Evolutionary conservation across 2,888 invertebrate genomes (phyloP), one percentile per base, ranked within the genome.

Genomic region (Acleris cristana): DNA sequence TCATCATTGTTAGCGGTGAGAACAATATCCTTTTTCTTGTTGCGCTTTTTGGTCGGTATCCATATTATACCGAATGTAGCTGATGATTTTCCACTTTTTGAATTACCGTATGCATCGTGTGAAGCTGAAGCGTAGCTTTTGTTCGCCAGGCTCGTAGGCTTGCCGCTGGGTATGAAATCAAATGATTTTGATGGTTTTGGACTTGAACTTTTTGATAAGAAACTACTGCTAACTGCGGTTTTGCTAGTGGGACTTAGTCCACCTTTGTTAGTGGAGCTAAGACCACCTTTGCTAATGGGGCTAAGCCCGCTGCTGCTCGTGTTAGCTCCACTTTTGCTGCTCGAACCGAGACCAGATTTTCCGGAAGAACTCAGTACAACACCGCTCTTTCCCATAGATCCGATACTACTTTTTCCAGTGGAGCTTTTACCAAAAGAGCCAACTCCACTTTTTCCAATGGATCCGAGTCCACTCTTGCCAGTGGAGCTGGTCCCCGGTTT

Each of bases 61-160:
- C 91, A 92, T 73, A 92, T 82, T 61, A 92, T 83, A 3, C 90
- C 89, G 58, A 92, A 86, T 18, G 81, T 81, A 6, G 85, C 71
- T 1, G 81, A 73, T 0, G 82, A 73, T 73, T 89, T 90, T 23
- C 73, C 80, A 65, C 66, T 81, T 70, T 86, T 88, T 1, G 85
- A 78, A 18, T 73, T 73, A 57, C 70, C 77, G 52, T 79, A 83
- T 12, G 48, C 58, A 23, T 57, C 30, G 23, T 58, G 48, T n/a
- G 67, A 63, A 0, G 83, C 76, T 6, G 82, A 59, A 0, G 76
- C 69, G 69, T 85, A 84, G 45, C 74, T 82, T 75, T 85, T 86
- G n/a, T 61, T 55, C 26, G 40, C 40, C 10, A 59, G 30, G 48
- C 71, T 73, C 6, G 69, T 65, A 23, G 64, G 51, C 40, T 72